Base-by-base conservation (phyloP, 2,113 vertebrate species). In the Vidua macroura region DNA sequence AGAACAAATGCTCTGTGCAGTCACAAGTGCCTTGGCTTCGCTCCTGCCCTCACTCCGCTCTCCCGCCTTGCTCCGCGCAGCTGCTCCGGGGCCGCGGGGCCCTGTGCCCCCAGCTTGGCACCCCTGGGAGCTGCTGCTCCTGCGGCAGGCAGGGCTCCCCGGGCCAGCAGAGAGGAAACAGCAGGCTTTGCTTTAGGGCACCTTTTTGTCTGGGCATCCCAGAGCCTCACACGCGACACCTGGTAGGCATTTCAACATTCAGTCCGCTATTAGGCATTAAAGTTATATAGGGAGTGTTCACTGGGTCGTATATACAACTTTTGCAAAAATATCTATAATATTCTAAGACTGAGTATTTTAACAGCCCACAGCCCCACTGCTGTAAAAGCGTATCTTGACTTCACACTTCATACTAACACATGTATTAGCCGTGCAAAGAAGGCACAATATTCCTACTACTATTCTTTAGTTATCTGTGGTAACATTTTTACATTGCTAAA, bases 41-140 rank as follows among this genome's bases (percentile, higher is more conserved):
- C 82, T 88, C 44, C 58, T 83, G 51, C 82, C 63, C 75, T 80
- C 15, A 39, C 74, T 23, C 51, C 0, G 1, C 39, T 77, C 46
- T 17, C 46, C 35, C 3, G 8, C 3, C 1, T 8, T 1, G 3
- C 49, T 25, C 15, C 0, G 1, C 2, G 8, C 56, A 76, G 86
- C 66, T 16, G 10, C 73, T 33, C 35, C 3, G 2, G 62, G 48
- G 69, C 14, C 11, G 92, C 6, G 20, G 51, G 9, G 58, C 89
- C 68, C 7, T 0, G n/a, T 10, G 77, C n/a, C 15, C 28, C 78
- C 55, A 20, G 7, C 75, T 35, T 67, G 4, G 48, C 43, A 22
- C 48, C 31, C 80, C 31, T 33, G 33, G 72, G 69, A 93, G 90
- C 66, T 11, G 79, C 59, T 48, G 44, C 49, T 66, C 15, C 88